Percentiles rank a stretch among this genome's conserved stretches.
phyloP scores from a whole-genome alignment of 2,797 vertebrate genomes.

The Onychomys leucogaster region DNA sequence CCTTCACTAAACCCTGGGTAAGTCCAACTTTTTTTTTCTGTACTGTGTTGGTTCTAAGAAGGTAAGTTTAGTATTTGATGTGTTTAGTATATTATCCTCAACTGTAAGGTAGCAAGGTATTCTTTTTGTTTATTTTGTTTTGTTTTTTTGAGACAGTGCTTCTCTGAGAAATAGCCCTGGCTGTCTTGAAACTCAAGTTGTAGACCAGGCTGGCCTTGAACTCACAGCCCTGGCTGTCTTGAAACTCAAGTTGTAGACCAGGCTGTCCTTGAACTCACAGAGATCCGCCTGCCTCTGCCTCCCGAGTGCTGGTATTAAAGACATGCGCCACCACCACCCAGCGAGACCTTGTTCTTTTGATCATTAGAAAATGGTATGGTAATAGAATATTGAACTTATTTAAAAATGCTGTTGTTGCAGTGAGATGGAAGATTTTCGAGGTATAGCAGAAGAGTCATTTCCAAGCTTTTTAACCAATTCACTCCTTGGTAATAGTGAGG shows the following conservation, averaged over 20 bases:
- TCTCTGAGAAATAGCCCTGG: not conserved
- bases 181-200: not conserved
- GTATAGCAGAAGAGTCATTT: constrained; percentile 94
- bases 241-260: not conserved
- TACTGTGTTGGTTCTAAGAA: constrained; percentile 38
- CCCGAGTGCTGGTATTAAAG: not conserved
- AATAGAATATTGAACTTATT: constrained; percentile 33
- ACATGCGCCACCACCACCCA: no score
- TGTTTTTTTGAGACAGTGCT: not conserved
- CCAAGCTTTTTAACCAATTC: constrained; percentile 93
- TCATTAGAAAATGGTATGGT: not conserved
- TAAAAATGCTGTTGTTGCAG: constrained; percentile 68
- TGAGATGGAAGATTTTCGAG: constrained; percentile 92
- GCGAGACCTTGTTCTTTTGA: not conserved
- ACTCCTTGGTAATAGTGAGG: constrained; percentile 87
- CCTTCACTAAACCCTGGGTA: not conserved
- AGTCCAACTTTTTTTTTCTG: constrained; percentile 1
- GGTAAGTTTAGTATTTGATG: not conserved
- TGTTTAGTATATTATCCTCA: constrained; percentile 41
- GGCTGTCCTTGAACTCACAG: not conserved
- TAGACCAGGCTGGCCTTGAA: not conserved
- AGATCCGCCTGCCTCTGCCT: not conserved
- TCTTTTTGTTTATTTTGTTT: no score
- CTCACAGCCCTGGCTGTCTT: not conserved
- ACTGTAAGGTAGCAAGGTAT: not conserved